Conservation (phyloP, 1,140 invertebrate genomes). For the Pseudomyrmex dendroicus region DNA sequence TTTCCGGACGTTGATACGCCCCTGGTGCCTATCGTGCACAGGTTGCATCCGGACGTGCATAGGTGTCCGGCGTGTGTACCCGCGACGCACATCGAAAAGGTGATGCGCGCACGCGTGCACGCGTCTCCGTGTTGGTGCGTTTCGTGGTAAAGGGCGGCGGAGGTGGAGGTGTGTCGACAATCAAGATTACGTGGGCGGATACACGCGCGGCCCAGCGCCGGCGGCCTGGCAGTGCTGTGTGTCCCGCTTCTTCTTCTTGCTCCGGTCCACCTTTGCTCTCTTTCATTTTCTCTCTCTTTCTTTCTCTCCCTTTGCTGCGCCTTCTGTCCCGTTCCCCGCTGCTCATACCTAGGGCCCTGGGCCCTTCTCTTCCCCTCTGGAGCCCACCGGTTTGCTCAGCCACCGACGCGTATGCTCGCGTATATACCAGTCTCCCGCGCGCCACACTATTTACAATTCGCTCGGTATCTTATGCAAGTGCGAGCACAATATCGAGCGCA, state of each 20-base stretch:
- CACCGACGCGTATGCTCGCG: conserved; percentile 55
- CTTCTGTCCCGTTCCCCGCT: not conserved
- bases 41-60: conserved; percentile 61
- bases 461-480: conserved; percentile 58
- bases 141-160: conserved; percentile 67
- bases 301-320: not conserved
- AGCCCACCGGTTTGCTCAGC: conserved; percentile 30
- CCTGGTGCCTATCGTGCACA: conserved; percentile 62
- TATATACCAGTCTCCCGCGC: conserved; percentile 31
- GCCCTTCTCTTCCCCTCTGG: conserved; percentile 28
- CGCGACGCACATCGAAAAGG: conserved; percentile 33
- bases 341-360: not conserved
- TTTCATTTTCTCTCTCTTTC: not conserved
- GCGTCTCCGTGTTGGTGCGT: conserved; percentile 61
- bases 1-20: conserved; percentile 61
- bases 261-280: not conserved
- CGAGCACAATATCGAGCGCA: conserved; percentile 35
- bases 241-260: conserved; percentile 64
- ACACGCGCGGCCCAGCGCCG: conserved; percentile 77
- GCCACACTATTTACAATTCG: conserved; percentile 72
- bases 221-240: conserved; percentile 75
- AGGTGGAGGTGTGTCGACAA: conserved; percentile 82
- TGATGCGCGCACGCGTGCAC: conserved; percentile 20
- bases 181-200: conserved; percentile 78
- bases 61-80: conserved; percentile 56